Evolutionary conservation across 2,797 vertebrate species (phyloP).

Genomic region (Gallinago nigripennis): DNA sequence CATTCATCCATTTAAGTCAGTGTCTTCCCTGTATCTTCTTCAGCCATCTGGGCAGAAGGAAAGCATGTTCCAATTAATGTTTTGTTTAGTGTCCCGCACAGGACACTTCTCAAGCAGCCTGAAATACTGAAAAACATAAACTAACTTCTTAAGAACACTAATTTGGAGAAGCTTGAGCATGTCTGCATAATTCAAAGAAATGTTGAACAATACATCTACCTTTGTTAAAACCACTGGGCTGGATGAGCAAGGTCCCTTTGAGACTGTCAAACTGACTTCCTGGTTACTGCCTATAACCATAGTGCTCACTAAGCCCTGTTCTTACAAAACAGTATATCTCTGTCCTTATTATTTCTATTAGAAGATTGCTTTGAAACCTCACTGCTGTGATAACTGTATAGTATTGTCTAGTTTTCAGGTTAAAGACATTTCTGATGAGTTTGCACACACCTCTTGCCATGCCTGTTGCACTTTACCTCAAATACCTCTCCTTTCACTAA

Average conservation of each 20-base stretch:
- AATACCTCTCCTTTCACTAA: not conserved
- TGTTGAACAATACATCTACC: not conserved
- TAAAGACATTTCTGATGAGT: not conserved
- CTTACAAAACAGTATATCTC: not conserved
- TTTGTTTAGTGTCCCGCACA: too few relatives aligned
- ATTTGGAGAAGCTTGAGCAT: not conserved
- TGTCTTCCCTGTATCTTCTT: too few relatives aligned
- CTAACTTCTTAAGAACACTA: not conserved
- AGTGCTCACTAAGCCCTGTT: not conserved
- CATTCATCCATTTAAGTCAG: too few relatives aligned
- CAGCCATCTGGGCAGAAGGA: too few relatives aligned
- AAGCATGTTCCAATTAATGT: too few relatives aligned
- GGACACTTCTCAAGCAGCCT: too few relatives aligned
- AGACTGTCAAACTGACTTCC: not conserved
- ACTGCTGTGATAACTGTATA: not conserved
- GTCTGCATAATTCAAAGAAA: not conserved
- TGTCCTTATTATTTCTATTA: not conserved
- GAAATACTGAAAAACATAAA: not conserved
- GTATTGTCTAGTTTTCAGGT: not conserved
- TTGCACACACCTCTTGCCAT: not conserved
- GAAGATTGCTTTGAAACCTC: not conserved
- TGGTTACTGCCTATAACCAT: not conserved
- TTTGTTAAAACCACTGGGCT: not conserved
- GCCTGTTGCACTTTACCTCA: not conserved
- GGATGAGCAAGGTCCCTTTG: not conserved